Evolutionary conservation across 2,888 invertebrate genomes (phyloP).

Genomic region (Chloroclysta siterata): DNA sequence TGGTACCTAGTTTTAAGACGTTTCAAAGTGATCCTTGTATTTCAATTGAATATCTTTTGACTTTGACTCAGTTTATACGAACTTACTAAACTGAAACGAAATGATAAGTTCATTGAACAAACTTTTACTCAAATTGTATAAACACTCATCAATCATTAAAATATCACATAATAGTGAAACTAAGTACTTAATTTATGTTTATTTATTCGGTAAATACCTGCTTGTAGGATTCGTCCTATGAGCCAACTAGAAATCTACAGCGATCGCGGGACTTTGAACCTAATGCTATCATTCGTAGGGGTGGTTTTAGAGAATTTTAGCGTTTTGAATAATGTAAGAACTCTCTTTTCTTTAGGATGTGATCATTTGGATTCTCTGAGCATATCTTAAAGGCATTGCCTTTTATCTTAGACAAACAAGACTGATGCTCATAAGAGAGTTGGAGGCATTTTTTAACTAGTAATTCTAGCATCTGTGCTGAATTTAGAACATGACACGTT

Average conservation of each 20-base stretch:
- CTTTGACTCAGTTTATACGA: too few relatives aligned
- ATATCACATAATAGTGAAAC: constrained; percentile 43
- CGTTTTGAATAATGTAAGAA: constrained; percentile 55
- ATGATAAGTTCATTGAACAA: too few relatives aligned
- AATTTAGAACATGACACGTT: too few relatives aligned
- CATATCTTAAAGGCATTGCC: constrained; percentile 3
- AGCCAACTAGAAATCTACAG: constrained; percentile 38
- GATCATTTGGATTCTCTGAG: constrained; percentile 54
- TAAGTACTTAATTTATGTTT: constrained; percentile 35
- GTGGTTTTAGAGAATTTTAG: not conserved
- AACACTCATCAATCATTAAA: constrained; percentile 39
- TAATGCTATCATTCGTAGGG: constrained; percentile 1
- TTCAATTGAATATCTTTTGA: too few relatives aligned
- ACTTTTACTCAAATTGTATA: too few relatives aligned
- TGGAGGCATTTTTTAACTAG: too few relatives aligned
- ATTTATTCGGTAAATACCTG: constrained; percentile 30
- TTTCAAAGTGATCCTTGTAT: too few relatives aligned
- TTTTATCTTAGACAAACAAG: not conserved
- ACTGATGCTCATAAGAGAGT: not conserved
- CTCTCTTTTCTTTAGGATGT: constrained; percentile 67
- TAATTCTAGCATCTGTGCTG: too few relatives aligned
- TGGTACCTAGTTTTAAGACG: too few relatives aligned
- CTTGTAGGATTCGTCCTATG: constrained; percentile 33
- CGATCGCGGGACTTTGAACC: constrained; percentile 12
- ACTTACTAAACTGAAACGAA: too few relatives aligned